Base-by-base conservation (phyloP, 2,113 vertebrate genomes). In the Spilogale gracilis region DNA sequence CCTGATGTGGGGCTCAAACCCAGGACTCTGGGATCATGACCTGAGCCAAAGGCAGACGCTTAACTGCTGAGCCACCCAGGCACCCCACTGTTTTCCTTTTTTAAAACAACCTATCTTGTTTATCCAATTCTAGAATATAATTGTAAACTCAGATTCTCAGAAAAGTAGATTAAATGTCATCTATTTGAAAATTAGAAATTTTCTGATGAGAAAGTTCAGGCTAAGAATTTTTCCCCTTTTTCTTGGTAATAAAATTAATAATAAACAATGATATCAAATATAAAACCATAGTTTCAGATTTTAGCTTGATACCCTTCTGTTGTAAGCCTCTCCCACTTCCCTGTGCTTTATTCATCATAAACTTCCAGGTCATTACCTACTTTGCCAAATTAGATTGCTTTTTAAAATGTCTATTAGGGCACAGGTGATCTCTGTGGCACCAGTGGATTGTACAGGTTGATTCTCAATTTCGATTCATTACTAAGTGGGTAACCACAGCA, bases 101-200 rank as follows among this genome's bases (percentile, higher is more conserved):
- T 76, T 50, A 30, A 73, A 12, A 9, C 16, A 74, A 48, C 50
- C n/a, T 27, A 84, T 4, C 11, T 96, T 96, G 92, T 96, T 93
- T 93, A 0, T 94, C 65, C 95, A 58, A 94, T 76, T 95, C 45
- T 58, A 89, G 20, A 85, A 25, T 32, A n/a, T 84, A 88, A 88
- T 9, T 88, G 54, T 18, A 84, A 88, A 93, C 58, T 85, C 60
- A 79, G 48, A 88, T 95, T 93, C 56, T 73, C 61, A 95, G 69
- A 79, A 93, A 91, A 48, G 38, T 13, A 82, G 58, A 67, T 48
- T 65, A 60, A 93, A 96, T 81, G 54, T 89, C n/a, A 91, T 84
- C 76, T 79, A 60, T 86, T 93, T 95, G 43, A 80, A 95, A 95
- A 91, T 88, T 9, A 60, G 27, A 73, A 32, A 12, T 88, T 88